Evolutionary conservation across 2,888 invertebrate genomes (phyloP), one percentile per base, ranked within the genome.

Genomic region (Amblyteles armatorius): DNA sequence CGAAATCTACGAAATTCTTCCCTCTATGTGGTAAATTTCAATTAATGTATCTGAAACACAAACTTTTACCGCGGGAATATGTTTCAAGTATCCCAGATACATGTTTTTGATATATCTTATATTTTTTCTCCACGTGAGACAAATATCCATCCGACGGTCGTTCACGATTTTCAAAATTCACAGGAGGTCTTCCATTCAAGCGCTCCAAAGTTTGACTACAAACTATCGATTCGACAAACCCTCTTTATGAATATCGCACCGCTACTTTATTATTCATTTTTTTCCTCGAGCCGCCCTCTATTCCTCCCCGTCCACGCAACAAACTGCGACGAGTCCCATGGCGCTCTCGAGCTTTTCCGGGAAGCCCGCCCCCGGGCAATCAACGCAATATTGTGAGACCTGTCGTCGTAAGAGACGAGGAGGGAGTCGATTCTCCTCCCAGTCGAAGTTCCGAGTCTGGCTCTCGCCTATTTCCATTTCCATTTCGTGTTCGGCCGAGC

Each of bases 311-410:
- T 63, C 16, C 29, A 68, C 40, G 29, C 40, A 78, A 71, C 29
- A 52, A 26, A 63, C 16, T 22, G 33, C 50, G 50, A 52, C 19
- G 40, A 55, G 36, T 36, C n/a, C 50, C 13, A 40, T 5, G 69
- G 33, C 11, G 11, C 13, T 7, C 16, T 52, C 5, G 4, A 22
- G 68, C 11, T 52, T 73, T 82, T 82, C 77, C 60, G 57, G 40
- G 72, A 79, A 85, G n/a, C 55, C 71, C 36, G 26, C 79, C 55
- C 36, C 67, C 68, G 36, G 36, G 52, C 77, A 77, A 81, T 82
- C 80, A 84, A 78, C 81, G 63, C 68, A 73, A 79, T 79, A 82
- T 82, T 79, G 82, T 82, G 82, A 79, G 76, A 73, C 77, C 77
- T 76, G 71, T 71, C 63, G 63, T 82, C 79, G 74, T 65, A 57